Evolutionary conservation across 2,888 invertebrate genomes (phyloP).

Genomic region (Myathropa florea): DNA sequence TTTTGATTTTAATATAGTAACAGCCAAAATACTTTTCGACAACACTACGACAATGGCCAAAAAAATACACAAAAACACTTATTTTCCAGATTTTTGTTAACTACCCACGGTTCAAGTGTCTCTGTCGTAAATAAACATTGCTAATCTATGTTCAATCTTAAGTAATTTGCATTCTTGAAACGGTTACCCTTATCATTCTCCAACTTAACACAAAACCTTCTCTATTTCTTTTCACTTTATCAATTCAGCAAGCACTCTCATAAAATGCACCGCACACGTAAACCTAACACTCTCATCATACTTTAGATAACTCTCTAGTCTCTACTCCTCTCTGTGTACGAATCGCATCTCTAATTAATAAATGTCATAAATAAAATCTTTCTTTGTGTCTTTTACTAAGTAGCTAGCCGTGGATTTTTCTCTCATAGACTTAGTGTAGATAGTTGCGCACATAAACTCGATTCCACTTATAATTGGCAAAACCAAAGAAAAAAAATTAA

Average conservation of each 20-base stretch:
- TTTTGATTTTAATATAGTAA: too few relatives aligned
- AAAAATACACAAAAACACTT: too few relatives aligned
- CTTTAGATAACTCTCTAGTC: not conserved
- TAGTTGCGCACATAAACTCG: not conserved
- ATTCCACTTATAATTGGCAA: conserved; percentile 4
- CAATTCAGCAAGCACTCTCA: not conserved
- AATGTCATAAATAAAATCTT: not conserved
- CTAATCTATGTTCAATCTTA: too few relatives aligned
- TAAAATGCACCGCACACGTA: not conserved
- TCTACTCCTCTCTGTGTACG: not conserved
- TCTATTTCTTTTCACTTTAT: not conserved
- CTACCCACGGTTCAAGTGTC: too few relatives aligned
- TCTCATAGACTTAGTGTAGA: not conserved
- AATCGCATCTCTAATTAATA: not conserved
- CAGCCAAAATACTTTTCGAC: too few relatives aligned
- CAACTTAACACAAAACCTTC: not conserved
- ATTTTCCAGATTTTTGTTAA: not conserved
- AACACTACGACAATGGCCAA: too few relatives aligned
- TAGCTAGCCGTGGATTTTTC: not conserved
- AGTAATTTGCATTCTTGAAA: too few relatives aligned
- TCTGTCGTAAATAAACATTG: too few relatives aligned
- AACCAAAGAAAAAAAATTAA: not conserved
- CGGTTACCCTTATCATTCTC: not conserved
- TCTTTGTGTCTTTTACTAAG: not conserved
- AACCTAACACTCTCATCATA: too few relatives aligned